Base-by-base conservation (phyloP, 2,888 invertebrate genomes). In the Eupelmus urozonus region DNA sequence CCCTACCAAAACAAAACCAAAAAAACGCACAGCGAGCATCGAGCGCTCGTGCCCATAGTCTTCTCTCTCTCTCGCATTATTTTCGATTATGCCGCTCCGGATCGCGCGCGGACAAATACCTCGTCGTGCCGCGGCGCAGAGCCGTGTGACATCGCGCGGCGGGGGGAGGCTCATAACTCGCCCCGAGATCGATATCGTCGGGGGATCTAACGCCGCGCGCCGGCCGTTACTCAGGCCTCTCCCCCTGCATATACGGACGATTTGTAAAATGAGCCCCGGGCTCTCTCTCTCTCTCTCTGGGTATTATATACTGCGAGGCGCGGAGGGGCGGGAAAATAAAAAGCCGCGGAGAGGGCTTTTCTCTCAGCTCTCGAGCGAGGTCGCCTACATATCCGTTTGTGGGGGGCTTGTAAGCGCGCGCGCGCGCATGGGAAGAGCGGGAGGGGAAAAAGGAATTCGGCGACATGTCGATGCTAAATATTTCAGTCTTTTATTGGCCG, bases 181-280 rank as follows among this genome's bases (percentile, higher is more conserved):
- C 25, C 27, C 11, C 34, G 27, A 77, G 76, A 78, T 78, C 77
- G 77, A 78, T 73, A 78, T 53, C 53, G 20, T 4, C 13, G 7
- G 53, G 2, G 13, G 13, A 45, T 16, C 2, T 34, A n/a, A 34
- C 34, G 9, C 34, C 9, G 34, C 34, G 34, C 9, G 34, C 9
- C 20, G 53, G 53, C 55, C 53, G 76, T 76, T 65, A 25, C 45
- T 70, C 63, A n/a, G n/a, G n/a, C n/a, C 55, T 69, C 49, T 25
- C 2, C 16, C 45, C 27, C 55, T 65, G 23, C 7, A 4, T 7
- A 1, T 40, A 25, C 25, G 23, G 45, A 27, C 66, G 72, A 72
- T 78, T 78, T 78, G 77, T 78, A 78, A 78, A 73, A 59, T 55
- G 77, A 78, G 72, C 71, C 66, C 25, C 40, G 45, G 18, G 18